Evolutionary conservation across 2,888 invertebrate genomes (phyloP), one percentile per base, ranked within the genome.

Genomic region (Pseudeuparius sepicola): DNA sequence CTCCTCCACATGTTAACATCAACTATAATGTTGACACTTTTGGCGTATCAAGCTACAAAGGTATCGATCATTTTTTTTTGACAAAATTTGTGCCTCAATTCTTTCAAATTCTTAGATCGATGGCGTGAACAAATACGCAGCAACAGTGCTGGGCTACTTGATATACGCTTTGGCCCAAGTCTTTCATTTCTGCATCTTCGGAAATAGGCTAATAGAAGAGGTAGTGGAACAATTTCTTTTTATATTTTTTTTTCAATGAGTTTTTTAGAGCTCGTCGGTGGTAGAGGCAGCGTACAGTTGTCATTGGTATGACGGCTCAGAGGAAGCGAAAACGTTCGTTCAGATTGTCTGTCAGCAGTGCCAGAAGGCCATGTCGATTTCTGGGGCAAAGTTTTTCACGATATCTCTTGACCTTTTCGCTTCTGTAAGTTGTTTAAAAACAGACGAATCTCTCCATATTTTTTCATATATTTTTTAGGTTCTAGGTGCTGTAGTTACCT

Each of bases 211-310:
- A 12, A 87, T 87, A 57, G 87, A 88, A 67, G 87, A 87, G 76
- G 86, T 85, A n/a, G n/a, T n/a, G n/a, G n/a, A n/a, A n/a, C n/a
- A n/a, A n/a, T n/a, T n/a, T n/a, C n/a, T n/a, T n/a, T 30, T 9
- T 10, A 29, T 16, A 9, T 7, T 10, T 2, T 31, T 34, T 11
- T 6, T n/a, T 16, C 9, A 29, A 20, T 20, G 20, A 24, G 35
- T 41, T 36, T 51, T 53, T 24, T 56, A 87, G 85, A 87, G 87
- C 53, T 86, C 87, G 40, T 87, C 87, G 3, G 87, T 88, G 4
- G 87, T 87, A 87, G 87, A 88, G 63, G 87, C 87, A 1, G 87
- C 87, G 0, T 88, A 87, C 63, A 85, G 85, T 29, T 87, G 87
- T 51, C 86, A 86, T 46, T 88, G 87, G 87, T 88, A 87, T 57